phyloP scores from a whole-genome alignment of 2,888 invertebrate species.

The Smittia sp. region DNA sequence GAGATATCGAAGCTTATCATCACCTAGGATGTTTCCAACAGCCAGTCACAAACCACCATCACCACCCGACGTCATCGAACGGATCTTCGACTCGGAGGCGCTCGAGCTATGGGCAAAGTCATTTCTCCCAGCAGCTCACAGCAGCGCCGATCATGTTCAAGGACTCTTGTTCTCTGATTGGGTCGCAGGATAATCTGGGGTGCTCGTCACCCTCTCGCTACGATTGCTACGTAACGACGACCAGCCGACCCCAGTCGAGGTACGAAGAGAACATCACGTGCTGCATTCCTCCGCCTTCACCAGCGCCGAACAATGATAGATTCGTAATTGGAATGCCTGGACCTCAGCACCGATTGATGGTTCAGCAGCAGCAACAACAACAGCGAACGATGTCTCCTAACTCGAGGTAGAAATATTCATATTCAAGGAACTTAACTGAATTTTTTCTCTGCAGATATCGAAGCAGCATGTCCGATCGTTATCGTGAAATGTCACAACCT shows the following conservation, averaged over 20 bases:
- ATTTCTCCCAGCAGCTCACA: constrained; percentile 23
- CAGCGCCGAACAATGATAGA: constrained; percentile 52
- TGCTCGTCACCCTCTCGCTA: constrained; percentile 33
- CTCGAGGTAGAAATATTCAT: constrained; percentile 44
- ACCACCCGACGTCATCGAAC: neutral
- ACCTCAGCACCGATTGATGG: constrained; percentile 43
- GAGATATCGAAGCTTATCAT: constrained; percentile 29
- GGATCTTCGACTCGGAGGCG: constrained; percentile 10
- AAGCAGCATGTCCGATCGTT: constrained; percentile 48
- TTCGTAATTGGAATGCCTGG: constrained; percentile 46
- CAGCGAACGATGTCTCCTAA: constrained; percentile 51
- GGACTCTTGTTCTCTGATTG: constrained; percentile 34
- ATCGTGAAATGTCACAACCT: constrained; percentile 48
- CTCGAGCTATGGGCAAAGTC: constrained; percentile 28
- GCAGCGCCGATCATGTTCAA: constrained; percentile 30
- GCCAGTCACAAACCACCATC: constrained; percentile 21
- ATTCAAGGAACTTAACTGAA: neutral
- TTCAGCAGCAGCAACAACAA: constrained; percentile 41
- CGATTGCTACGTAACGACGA: constrained; percentile 25
- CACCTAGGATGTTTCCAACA: constrained; percentile 35
- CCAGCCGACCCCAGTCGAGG: constrained; percentile 36
- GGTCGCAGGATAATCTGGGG: constrained; percentile 31
- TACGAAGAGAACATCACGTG: constrained; percentile 49
- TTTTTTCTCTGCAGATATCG: constrained; percentile 32
- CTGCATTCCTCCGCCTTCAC: constrained; percentile 53